These are phyloP conservation scores for Craterocephalus amniculus DNA, from an alignment of 2,797 vertebrate genomes.

Conservation along the genomic window DNA sequence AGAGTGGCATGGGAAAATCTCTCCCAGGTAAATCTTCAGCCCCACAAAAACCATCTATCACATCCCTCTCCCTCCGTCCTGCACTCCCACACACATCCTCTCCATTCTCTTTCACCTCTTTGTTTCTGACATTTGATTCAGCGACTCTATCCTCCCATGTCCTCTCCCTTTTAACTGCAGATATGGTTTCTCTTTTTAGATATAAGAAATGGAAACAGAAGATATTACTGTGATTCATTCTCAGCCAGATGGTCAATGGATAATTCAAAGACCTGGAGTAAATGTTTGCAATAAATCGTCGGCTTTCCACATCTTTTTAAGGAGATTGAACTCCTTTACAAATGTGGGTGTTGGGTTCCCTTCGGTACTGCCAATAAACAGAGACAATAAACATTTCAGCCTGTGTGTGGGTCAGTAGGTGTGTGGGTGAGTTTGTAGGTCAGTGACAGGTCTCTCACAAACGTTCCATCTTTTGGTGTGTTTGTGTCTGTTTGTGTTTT, in stretches of 20 bases:
- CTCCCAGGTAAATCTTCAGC: constrained; percentile 34
- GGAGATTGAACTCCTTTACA: too few species aligned
- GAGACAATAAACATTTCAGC: constrained; percentile 27
- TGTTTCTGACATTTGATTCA: constrained; percentile 43
- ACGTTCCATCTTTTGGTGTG: constrained; percentile 7
- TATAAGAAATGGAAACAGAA: too few species aligned
- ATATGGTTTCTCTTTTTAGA: too few species aligned
- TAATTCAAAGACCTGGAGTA: too few species aligned
- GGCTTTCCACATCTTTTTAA: too few species aligned
- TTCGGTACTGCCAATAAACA: background rate
- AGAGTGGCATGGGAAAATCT: constrained; percentile 18
- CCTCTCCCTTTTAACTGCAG: constrained; percentile 2
- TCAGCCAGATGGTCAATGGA: too few species aligned
- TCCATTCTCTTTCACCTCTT: constrained; percentile 42
- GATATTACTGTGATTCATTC: too few species aligned
- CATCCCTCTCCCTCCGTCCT: constrained; percentile 41
- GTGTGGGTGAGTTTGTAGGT: constrained; percentile 31
- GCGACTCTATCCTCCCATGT: constrained; percentile 40
- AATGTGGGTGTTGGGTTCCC: too few species aligned
- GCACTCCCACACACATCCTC: constrained; percentile 54
- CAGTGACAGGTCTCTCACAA: constrained; percentile 49
- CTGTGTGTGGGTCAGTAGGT: constrained; percentile 25
- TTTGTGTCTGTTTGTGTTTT: constrained; percentile 8
- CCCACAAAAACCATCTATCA: constrained; percentile 47
- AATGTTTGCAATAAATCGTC: background rate